Evolutionary conservation across 2,888 invertebrate genomes (phyloP), one percentile per base, ranked within the genome.

Genomic region (Chymomyza procnemis): DNA sequence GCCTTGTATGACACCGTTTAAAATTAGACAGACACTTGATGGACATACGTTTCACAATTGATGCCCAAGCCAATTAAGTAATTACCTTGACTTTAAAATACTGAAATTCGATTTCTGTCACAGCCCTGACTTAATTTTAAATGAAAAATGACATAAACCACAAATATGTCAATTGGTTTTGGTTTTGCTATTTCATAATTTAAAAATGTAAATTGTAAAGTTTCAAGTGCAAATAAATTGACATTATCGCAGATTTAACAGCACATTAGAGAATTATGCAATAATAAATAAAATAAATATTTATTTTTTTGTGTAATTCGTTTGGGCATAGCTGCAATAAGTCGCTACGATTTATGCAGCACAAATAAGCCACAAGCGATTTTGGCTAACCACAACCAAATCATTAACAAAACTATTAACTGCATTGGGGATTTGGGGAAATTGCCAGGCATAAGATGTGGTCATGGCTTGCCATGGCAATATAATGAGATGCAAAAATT

Each of bases 361-460:
- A 6, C 47, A 46, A 60, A 47, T 54, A 54, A 50, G 26, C 69
- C 75, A 64, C 68, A 56, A 74, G 66, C 64, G 64, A 68, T 69
- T 73, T 71, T 73, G 87, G 79, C 68, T 66, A 73, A 70, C 81
- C 77, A 48, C 61, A 66, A 12, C 60, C 63, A 69, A 78, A 75
- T 74, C 69, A 76, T 80, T 80, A 84, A 75, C 71, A 78, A 75
- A 81, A 71, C 76, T 80, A 76, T 76, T 73, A 78, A 73, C 68
- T 66, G 61, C 60, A 19, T 48, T 50, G 57, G 67, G 70, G 69
- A 72, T 65, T 75, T 30, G 46, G 48, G 74, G 65, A 30, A n/a
- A 30, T 55, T 21, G 21, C 16, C 2, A 9, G 21, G 57, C 14
- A 30, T 2, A 26, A 16, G 52, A 9, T 41, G 9, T 14, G 46